A percentile compares a stretch with the other conserved stretches of the same genome.
phyloP scores from a whole-genome alignment of 2,797 vertebrate species.

The Rhincodon typus region DNA sequence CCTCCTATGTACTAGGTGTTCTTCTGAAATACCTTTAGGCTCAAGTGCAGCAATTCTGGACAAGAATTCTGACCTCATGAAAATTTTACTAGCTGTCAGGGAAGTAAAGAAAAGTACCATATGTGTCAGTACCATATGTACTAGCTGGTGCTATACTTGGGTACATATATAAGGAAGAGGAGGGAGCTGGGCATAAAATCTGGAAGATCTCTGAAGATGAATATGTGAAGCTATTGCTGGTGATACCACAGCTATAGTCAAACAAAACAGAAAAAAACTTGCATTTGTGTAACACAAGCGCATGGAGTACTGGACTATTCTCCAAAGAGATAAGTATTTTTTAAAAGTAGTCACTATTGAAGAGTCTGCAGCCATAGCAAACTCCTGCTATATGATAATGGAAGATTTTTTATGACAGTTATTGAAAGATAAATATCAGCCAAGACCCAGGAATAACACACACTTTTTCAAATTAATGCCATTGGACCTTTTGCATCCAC shows the following conservation, averaged over 20 bases:
- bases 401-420: no score
- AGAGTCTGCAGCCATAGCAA: no score
- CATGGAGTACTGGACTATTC: no score
- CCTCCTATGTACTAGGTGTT: background rate
- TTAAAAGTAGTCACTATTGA: no score
- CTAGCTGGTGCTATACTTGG: background rate
- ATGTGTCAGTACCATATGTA: background rate
- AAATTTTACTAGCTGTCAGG: background rate
- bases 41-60: background rate
- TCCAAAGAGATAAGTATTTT: no score
- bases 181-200: background rate
- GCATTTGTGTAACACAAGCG: no score
- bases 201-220: background rate
- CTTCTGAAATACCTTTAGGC: background rate
- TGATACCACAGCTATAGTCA: background rate
- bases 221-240: background rate
- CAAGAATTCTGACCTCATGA: background rate
- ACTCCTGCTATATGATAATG: no score
- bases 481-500: background rate
- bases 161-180: background rate
- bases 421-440: no score
- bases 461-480: no score
- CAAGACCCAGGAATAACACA: no score
- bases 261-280: background rate
- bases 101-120: background rate